Base-by-base conservation (phyloP, 2,888 invertebrate species). In the Tyria jacobaeae region DNA sequence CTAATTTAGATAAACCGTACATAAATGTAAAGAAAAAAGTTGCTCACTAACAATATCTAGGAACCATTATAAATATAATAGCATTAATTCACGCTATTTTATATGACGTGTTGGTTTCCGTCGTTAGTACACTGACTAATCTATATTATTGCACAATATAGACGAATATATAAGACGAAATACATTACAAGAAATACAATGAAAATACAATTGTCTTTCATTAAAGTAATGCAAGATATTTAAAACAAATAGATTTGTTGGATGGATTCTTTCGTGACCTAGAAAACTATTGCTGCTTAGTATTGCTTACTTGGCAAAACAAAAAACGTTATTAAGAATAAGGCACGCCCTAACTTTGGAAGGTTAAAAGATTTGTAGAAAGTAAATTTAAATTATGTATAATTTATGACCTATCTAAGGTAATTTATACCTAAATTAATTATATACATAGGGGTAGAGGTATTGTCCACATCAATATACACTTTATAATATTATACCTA, bases 201-300 rank as follows among this genome's bases (percentile, higher is more conserved):
- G 44, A 1, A 44, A 21, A 17, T 31, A 27, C 27, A n/a, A n/a
- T n/a, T n/a, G n/a, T 39, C 9, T 2, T 3, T 2, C 7, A 39
- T 6, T 9, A 44, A 9, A 35, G 3, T 21, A 21, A 21, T 44
- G 2, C 10, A 31, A 3, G 12, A 50, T 12, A 34, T 10, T 31
- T 34, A 10, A 12, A 5, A 17, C 3, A 31, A 31, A 3, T 5
- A 3, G 3, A 49, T 27, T 47, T 9, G 6, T n/a, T 14, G 35
- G n/a, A 15, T 10, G 10, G 25, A 24, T 24, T 37, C 4, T 39
- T 25, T 5, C 53, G 39, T 53, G 53, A 53, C 53, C 53, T 17
- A 53, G 39, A 39, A 53, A 53, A 39, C 9, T n/a, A 15, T 27
- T 49, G n/a, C 27, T 27, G 27, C 9, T n/a, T n/a, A n/a, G 48